Percentiles rank a stretch among this genome's conserved stretches.
Evolutionary conservation across 2,888 invertebrate species (phyloP).

Genomic region (Oscheius sp.): DNA sequence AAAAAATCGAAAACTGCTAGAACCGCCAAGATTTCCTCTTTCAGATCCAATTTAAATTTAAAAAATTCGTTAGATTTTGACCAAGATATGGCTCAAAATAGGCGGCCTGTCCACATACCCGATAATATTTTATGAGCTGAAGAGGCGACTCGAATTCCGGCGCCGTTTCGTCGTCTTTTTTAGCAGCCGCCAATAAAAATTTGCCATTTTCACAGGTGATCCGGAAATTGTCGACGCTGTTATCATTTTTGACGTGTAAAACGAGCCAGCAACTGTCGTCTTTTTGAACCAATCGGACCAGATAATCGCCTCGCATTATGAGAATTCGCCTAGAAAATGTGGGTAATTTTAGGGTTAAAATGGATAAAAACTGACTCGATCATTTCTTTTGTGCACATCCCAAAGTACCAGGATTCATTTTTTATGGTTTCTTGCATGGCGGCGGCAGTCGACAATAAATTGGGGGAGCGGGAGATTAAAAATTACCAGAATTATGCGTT

Average conservation of each 20-base stretch:
- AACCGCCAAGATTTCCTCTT: too few relatives aligned
- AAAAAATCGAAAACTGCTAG: too few relatives aligned
- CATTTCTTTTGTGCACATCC: slow-evolving; percentile 9
- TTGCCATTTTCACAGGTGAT: neutral
- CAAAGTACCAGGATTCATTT: neutral
- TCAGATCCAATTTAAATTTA: too few relatives aligned
- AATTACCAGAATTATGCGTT: too few relatives aligned
- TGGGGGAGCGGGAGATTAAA: too few relatives aligned
- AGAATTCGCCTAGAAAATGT: too few relatives aligned
- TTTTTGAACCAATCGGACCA: slow-evolving; percentile 1
- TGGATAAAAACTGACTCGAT: neutral
- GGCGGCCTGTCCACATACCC: too few relatives aligned
- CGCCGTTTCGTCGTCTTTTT: neutral
- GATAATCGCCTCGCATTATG: neutral
- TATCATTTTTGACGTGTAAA: neutral
- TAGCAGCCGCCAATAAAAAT: neutral
- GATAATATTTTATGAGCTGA: neutral
- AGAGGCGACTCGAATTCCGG: neutral
- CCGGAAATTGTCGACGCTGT: slow-evolving; percentile 10
- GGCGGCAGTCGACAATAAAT: too few relatives aligned
- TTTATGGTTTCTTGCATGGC: too few relatives aligned
- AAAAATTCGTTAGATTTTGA: too few relatives aligned
- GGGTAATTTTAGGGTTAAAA: too few relatives aligned
- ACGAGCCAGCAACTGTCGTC: neutral
- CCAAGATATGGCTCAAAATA: too few relatives aligned